Conservation (phyloP, 2,797 vertebrate genomes). For the Channa striata region DNA sequence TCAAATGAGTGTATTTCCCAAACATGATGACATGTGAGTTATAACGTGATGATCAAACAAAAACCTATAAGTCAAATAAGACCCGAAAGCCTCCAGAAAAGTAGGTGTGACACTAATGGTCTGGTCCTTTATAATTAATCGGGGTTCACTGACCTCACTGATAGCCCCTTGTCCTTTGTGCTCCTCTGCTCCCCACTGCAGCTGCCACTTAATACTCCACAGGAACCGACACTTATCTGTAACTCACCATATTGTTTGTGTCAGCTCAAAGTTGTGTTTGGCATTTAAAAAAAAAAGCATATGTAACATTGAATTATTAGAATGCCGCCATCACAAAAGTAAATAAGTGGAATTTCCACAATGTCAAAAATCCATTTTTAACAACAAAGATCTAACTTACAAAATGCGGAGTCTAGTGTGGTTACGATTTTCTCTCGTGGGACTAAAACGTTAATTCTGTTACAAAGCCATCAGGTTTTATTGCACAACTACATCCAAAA, state of each 20-base stretch:
- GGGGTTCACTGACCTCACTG: slow-evolving; percentile 74
- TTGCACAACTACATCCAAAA: slow-evolving; percentile 18
- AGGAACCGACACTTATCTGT: slow-evolving; percentile 33
- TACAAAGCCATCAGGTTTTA: slow-evolving; percentile 16
- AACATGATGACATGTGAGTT: no score
- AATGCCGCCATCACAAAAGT: no score
- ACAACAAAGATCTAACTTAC: no score
- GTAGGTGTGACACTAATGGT: slow-evolving; percentile 67
- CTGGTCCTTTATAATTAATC: slow-evolving; percentile 70
- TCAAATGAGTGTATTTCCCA: no score
- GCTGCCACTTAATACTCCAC: slow-evolving; percentile 62
- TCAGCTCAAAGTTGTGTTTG: no score
- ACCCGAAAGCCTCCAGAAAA: slow-evolving; percentile 47
- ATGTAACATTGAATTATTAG: background rate
- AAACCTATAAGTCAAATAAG: slow-evolving; percentile 49
- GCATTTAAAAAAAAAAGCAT: no score
- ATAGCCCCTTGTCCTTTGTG: slow-evolving; percentile 51
- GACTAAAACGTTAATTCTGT: slow-evolving; percentile 1
- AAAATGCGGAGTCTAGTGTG: no score
- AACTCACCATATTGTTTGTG: slow-evolving; percentile 15
- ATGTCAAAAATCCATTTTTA: no score
- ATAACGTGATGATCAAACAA: no score
- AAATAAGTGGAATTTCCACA: no score
- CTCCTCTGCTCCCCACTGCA: slow-evolving; percentile 29
- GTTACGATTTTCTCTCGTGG: background rate